These are phyloP conservation scores for Eucera pruinosa DNA, from an alignment of 2,888 invertebrate genomes.

Conservation along the genomic window DNA sequence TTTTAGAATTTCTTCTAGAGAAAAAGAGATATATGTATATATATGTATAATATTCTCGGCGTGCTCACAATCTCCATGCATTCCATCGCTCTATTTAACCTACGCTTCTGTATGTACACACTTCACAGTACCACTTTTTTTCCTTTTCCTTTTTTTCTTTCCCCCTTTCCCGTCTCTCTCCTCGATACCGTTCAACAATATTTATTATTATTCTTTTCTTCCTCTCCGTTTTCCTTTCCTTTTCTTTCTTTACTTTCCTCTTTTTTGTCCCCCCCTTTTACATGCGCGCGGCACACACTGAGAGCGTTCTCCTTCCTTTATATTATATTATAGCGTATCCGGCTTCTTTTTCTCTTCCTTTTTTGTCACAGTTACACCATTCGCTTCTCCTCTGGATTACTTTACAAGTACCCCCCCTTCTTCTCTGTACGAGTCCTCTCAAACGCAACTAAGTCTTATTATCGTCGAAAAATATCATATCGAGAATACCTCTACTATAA, in stretches of 20 bases:
- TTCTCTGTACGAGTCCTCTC: constrained; percentile 67
- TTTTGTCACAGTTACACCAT: constrained; percentile 23
- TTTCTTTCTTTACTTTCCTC: no score
- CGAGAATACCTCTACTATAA: constrained; percentile 81
- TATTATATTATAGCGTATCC: no score
- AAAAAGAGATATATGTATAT: constrained; percentile 62
- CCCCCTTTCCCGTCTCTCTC: constrained; percentile 3
- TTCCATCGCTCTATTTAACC: constrained; percentile 59
- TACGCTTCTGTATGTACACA: constrained; percentile 74
- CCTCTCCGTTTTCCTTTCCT: neutral
- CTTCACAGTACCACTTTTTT: constrained; percentile 74
- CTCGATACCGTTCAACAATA: constrained; percentile 21
- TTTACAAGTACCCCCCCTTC: constrained; percentile 80
- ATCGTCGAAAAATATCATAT: constrained; percentile 82
- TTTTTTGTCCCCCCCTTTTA: no score
- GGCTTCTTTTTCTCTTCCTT: neutral
- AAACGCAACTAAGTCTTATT: constrained; percentile 78
- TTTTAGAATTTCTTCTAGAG: constrained; percentile 66
- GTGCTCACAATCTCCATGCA: constrained; percentile 48
- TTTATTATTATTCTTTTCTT: no score
- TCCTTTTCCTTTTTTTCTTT: constrained; percentile 41
- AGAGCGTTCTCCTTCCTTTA: constrained; percentile 7
- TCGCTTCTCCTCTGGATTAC: constrained; percentile 75
- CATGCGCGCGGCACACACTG: no score
- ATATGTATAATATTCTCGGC: constrained; percentile 36